phyloP scores from a whole-genome alignment of 2,113 vertebrate genomes.

The Lanius collurio region DNA sequence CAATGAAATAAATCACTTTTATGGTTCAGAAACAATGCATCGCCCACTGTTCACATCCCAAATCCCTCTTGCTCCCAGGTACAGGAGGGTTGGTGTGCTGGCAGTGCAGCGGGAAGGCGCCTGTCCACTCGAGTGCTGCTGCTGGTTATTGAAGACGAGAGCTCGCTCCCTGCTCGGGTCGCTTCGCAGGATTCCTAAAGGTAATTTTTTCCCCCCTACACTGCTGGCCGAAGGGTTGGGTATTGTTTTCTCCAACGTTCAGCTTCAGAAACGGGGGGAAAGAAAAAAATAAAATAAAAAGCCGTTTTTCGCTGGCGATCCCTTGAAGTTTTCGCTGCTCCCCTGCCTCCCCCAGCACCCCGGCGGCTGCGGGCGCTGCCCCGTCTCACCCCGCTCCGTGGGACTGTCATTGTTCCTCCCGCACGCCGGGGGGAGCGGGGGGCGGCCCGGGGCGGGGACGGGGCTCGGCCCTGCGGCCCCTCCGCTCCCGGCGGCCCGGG shows the following conservation, averaged over 20 bases:
- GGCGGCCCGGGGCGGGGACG: background rate
- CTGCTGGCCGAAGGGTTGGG: background rate
- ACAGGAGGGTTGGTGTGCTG: background rate
- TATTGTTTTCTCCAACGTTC: background rate
- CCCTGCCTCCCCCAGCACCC: background rate
- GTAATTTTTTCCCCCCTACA: background rate
- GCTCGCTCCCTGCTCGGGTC: background rate
- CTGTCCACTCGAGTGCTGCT: background rate
- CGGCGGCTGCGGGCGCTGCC: background rate
- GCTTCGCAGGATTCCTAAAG: conserved; percentile 5
- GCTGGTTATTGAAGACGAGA: background rate
- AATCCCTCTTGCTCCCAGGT: background rate
- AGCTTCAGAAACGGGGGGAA: background rate
- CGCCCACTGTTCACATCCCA: background rate
- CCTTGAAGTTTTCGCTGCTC: background rate
- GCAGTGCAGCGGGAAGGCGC: background rate
- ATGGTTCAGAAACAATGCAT: background rate
- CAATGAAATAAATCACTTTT: background rate
- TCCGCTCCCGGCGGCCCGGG: background rate
- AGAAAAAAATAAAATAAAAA: background rate
- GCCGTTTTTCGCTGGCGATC: background rate
- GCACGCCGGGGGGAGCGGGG: background rate
- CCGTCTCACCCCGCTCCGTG: background rate
- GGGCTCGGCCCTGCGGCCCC: background rate
- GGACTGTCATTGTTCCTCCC: conserved; percentile 30